Base-by-base conservation (phyloP, 2,888 invertebrate species). In the Linhomoeus sp. region DNA sequence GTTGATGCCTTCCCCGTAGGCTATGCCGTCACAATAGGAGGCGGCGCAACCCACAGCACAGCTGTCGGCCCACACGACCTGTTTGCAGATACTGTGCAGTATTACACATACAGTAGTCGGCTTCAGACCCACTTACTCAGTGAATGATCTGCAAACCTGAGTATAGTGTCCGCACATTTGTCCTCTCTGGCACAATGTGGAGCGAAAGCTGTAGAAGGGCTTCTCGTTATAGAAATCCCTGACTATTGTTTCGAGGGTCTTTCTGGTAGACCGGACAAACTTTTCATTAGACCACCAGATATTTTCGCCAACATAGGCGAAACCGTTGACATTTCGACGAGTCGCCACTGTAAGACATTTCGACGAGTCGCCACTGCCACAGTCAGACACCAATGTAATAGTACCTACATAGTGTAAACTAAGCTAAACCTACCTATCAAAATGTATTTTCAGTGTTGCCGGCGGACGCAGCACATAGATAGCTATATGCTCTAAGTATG, bases 31-130 rank as follows among this genome's bases (percentile, higher is more conserved):
- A 38, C 51, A 51, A 20, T 50, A 43, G 17, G 48, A 38, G n/a
- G 48, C 50, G 14, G 50, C 50, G 37, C 51, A 51, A 12, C 51
- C 51, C n/a, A 51, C 48, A 1, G 51, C 50, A 38, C 51, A 51
- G 1, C 41, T 45, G 12, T 39, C 35, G 9, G 51, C 48, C 51
- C 51, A 51, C 22, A 50, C 51, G 12, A 51, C 43, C 51, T 51
- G 19, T 19, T 48, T 44, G 35, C 29, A 3, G 19, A 7, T 26
- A 7, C n/a, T 42, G n/a, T n/a, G n/a, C n/a, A n/a, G n/a, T n/a
- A n/a, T n/a, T n/a, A n/a, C n/a, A n/a, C n/a, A n/a, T n/a, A n/a
- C n/a, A n/a, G n/a, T n/a, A 12, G 9, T 38, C 17, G 20, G n/a
- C 9, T 38, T 38, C 29, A 9, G 29, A 5, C 12, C 20, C 38